Evolutionary conservation across 2,113 vertebrate species (phyloP), one percentile per base, ranked within the genome.

Genomic region (Ptilonorhynchus violaceus): DNA sequence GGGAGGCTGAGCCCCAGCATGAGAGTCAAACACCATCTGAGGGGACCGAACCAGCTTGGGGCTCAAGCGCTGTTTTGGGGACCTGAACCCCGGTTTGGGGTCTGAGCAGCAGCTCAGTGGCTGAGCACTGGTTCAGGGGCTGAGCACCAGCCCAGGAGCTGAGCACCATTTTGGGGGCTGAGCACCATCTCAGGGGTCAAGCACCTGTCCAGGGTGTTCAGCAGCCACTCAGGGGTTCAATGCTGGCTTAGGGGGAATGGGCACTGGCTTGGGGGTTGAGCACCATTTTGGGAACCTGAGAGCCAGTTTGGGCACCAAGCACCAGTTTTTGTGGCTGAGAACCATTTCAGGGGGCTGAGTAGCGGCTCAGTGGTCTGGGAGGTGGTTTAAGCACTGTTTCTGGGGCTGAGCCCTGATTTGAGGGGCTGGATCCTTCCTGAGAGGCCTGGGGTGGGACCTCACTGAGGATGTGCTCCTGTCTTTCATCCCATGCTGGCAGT

Each of bases 401-500:
- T 2, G 4, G 33, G 25, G 16, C 37, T 9, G 4, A 81, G 13
- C 19, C 21, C 47, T 4, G 8, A 31, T 37, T 27, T 74, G 78
- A 75, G 33, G 50, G 50, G 17, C 49, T 70, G 37, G 27, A 41
- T 87, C n/a, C n/a, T 49, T 42, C 58, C n/a, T 58, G n/a, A 27
- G 82, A 5, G 37, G 42, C 15, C 67, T 52, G 46, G 25, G 25
- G 6, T 22, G 22, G 3, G 41, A 17, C 21, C 20, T 13, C 4
- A 10, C 13, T 53, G 68, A 5, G 52, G 22, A 2, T 55, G 35
- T 25, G 33, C 14, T 52, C 37, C 69, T 64, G 27, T 49, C 30
- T 31, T 4, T 0, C 17, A 20, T 4, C 16, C 50, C 1, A 0
- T 11, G 6, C 46, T 47, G 66, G 22, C 5, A 4, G 49, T 81